Evolutionary conservation across 2,113 vertebrate species (phyloP).

Genomic region (Cephalopterus ornatus): DNA sequence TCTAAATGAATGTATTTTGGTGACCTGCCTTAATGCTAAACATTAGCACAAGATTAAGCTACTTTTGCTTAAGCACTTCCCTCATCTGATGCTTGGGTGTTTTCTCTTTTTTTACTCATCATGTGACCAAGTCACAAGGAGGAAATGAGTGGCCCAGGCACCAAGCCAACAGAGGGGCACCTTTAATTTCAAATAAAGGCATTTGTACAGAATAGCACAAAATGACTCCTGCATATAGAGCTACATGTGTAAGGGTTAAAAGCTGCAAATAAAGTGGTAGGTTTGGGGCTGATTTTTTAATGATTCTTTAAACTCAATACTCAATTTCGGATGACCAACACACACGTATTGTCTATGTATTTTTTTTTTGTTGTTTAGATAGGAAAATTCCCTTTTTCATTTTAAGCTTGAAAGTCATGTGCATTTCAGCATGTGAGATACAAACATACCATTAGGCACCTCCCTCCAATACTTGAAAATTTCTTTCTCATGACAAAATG

Average conservation of each 20-base stretch:
- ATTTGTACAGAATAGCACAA: background rate
- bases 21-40: background rate
- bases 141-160: background rate
- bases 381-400: background rate
- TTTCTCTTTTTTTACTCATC: background rate
- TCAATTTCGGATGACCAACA: background rate
- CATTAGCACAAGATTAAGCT: background rate
- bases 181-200: background rate
- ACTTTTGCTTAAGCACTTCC: background rate
- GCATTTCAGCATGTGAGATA: background rate
- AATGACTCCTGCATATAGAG: background rate
- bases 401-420: background rate
- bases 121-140: background rate
- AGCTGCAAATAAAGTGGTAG: background rate
- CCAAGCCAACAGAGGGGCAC: rapidly evolving
- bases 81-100: background rate
- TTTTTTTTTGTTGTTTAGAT: background rate
- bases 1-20: background rate
- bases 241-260: background rate
- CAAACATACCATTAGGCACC: background rate
- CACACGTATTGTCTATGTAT: background rate
- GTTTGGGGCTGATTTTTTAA: background rate
- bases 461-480: background rate
- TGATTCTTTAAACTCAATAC: background rate
- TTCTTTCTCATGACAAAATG: background rate